A percentile compares a stretch with the other conserved stretches of the same genome.
phyloP scores from a whole-genome alignment of 2,797 vertebrate genomes.

The Chaetophractus vellerosus region DNA sequence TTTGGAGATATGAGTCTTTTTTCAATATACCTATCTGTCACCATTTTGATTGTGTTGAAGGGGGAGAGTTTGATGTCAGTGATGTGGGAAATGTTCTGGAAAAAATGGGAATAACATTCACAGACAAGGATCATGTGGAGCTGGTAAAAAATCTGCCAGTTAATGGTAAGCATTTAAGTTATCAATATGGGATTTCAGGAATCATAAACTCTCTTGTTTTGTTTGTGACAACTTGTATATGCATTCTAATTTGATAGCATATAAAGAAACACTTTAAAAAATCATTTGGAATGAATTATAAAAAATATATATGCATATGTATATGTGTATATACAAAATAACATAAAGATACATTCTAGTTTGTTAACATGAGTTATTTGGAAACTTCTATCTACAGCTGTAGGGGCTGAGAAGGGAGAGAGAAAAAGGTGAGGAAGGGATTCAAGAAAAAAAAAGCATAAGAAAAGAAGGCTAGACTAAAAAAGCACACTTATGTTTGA shows the following conservation, averaged over 20 bases:
- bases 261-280: background rate
- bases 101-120: background rate
- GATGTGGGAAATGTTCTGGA: background rate
- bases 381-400: background rate
- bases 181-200: background rate
- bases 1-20: background rate
- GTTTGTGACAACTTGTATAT: background rate
- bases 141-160: background rate
- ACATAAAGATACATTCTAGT: background rate
- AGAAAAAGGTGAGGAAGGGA: background rate
- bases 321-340: background rate
- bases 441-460: background rate
- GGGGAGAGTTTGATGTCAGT: background rate
- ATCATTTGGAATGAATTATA: constrained; percentile 3
- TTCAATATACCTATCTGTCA: background rate
- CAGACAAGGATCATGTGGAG: constrained; percentile 8
- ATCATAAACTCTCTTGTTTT: background rate
- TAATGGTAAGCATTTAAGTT: constrained; percentile 34
- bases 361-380: background rate
- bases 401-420: background rate
- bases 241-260: background rate
- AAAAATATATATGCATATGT: background rate
- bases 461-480: background rate
- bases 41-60: constrained; percentile 32
- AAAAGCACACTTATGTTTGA: background rate